These are phyloP conservation scores for Emydura subglobosa DNA, from an alignment of 2,113 vertebrate genomes.

Conservation along the genomic window DNA sequence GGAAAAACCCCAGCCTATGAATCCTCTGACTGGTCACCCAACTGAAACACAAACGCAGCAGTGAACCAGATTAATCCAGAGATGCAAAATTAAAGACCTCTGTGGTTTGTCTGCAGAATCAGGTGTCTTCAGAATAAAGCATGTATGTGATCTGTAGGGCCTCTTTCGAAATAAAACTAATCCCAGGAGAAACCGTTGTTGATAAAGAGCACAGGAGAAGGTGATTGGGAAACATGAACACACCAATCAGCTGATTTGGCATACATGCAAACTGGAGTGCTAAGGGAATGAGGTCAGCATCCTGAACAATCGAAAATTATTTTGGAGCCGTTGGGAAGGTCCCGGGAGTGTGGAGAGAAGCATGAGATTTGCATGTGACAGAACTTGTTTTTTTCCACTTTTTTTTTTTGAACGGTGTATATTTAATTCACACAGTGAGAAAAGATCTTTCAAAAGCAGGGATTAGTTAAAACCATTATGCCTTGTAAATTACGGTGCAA, in stretches of 20 bases:
- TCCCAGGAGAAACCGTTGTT: background rate
- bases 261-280: background rate
- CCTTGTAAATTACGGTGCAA: conserved; percentile 2
- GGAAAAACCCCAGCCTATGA: background rate
- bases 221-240: background rate
- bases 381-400: background rate
- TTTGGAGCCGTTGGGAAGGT: background rate
- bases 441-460: conserved; percentile 15
- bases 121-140: background rate
- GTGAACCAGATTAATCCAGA: background rate
- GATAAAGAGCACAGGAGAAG: background rate
- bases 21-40: background rate
- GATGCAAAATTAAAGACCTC: conserved; percentile 16
- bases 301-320: background rate
- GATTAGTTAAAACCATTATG: conserved; percentile 43
- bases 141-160: background rate
- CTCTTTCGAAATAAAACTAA: background rate
- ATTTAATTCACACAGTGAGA: conserved; percentile 14
- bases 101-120: background rate
- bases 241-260: background rate
- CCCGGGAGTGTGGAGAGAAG: background rate
- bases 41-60: conserved; percentile 42
- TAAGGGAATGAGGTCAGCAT: background rate
- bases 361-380: background rate
- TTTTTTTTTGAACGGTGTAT: background rate